Evolutionary conservation across 1,140 invertebrate genomes (phyloP).

Genomic region (Lepidurus apus): DNA sequence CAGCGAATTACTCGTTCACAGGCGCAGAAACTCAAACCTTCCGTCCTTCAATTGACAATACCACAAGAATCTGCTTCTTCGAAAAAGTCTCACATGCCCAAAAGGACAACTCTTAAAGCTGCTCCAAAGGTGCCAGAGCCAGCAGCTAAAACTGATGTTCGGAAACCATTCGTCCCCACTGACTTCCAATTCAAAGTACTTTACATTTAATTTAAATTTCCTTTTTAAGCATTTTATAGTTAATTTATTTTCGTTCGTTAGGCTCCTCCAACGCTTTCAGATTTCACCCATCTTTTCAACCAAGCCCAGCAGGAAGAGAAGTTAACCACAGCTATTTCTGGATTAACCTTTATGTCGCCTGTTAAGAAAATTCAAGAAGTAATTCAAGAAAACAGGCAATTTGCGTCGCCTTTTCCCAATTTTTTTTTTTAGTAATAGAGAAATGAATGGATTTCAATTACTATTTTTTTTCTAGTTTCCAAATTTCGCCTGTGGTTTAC

Average conservation of each 20-base stretch:
- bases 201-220: not conserved
- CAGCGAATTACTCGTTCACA: not conserved
- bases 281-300: not conserved
- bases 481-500: not conserved
- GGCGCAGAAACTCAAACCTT: not conserved
- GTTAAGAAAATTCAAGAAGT: not conserved
- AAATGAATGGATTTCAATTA: not conserved
- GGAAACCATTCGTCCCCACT: not conserved
- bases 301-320: not conserved
- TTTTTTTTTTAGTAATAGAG: not conserved
- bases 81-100: not conserved
- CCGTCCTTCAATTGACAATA: not conserved
- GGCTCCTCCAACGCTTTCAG: not conserved
- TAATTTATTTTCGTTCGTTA: not conserved
- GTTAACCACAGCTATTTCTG: not conserved
- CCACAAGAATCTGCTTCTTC: not conserved
- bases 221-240: not conserved
- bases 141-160: not conserved
- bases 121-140: not conserved
- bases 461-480: not conserved
- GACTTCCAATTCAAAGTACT: constrained; percentile 2
- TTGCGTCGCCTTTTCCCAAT: not conserved
- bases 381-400: not conserved
- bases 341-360: not conserved
- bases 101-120: not conserved